A percentile compares a stretch with the other conserved stretches of the same genome.
Evolutionary conservation across 2,113 vertebrate genomes (phyloP).

Genomic region (Athene cunicularia): DNA sequence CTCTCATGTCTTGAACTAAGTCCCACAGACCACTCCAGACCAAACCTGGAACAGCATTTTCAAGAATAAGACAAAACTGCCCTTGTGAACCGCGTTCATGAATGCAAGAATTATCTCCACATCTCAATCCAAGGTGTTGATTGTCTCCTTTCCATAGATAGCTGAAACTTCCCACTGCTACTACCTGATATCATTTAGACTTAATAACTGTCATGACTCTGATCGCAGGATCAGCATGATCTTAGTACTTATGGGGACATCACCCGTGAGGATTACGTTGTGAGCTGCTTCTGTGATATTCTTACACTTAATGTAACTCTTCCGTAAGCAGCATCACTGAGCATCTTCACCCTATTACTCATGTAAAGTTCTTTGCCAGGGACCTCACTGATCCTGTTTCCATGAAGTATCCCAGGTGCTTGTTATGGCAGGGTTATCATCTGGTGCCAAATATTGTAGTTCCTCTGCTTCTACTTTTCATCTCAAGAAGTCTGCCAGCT

Average conservation of each 20-base stretch:
- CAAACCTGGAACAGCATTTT: not conserved
- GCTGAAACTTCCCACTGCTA: not conserved
- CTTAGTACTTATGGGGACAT: not conserved
- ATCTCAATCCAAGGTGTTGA: not conserved
- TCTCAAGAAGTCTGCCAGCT: not conserved
- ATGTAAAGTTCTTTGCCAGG: not conserved
- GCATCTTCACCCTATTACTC: not conserved
- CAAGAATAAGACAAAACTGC: not conserved
- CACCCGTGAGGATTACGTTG: not conserved
- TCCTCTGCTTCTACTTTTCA: not conserved
- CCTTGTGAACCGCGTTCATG: not conserved
- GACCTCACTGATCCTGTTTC: not conserved
- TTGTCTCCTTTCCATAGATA: not conserved
- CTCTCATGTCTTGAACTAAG: not conserved
- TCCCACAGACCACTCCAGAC: not conserved
- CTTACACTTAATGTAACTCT: not conserved
- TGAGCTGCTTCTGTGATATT: not conserved
- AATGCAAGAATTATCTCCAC: not conserved
- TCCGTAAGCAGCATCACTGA: not conserved
- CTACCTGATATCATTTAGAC: not conserved
- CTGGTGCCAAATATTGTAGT: not conserved
- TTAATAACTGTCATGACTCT: not conserved
- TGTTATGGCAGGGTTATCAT: not conserved
- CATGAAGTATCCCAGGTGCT: not conserved
- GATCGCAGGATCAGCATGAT: not conserved